Evolutionary conservation across 2,797 vertebrate genomes (phyloP), one percentile per base, ranked within the genome.

Genomic region (Chrosomus eos): DNA sequence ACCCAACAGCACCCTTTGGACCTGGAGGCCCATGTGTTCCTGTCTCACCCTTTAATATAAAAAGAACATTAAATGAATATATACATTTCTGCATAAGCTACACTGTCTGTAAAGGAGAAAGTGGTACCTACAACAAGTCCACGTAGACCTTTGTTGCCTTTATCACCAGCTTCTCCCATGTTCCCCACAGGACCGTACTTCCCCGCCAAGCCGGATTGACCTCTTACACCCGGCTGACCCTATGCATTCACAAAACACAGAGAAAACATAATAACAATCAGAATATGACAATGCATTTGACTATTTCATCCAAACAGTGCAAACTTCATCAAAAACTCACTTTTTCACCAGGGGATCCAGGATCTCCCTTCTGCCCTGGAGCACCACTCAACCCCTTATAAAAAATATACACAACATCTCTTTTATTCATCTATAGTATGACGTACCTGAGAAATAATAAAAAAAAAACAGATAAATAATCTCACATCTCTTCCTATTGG

Each of bases 101-200:
- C 4, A 53, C 4, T 16, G 7, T 64, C 53, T 72, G 23, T 78
- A 23, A 72, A 76, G 36, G 13, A 58, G 80, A 3, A 53, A 80
- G 76, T 28, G 31, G 11, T 77, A 93, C 94, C 91, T 55, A 96
- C 95, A 73, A 31, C 31, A 10, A 90, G 88, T 66, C 95, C 95
- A 2, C 0, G 79, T 38, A 87, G 81, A 7, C 95, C 95, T 71
- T 90, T 94, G 33, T 91, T 89, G 60, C 94, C 95, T 85, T 93
- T 94, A 45, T 53, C 55, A 38, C 93, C 93, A 28, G 76, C 53
- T 74, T 84, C 7, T 43, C 95, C 95, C 0, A 92, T 93, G 45
- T 89, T 81, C 2, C 95, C 95, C 10, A 92, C 94, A 14, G 85
- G 87, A 78, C 95, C 95, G 3, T 95, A 95, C 1, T 21, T 86